A percentile compares a stretch with the other conserved stretches of the same genome.
These are phyloP conservation scores for Thunnus maccoyii DNA, from an alignment of 2,113 vertebrate genomes.

Conservation along the genomic window DNA sequence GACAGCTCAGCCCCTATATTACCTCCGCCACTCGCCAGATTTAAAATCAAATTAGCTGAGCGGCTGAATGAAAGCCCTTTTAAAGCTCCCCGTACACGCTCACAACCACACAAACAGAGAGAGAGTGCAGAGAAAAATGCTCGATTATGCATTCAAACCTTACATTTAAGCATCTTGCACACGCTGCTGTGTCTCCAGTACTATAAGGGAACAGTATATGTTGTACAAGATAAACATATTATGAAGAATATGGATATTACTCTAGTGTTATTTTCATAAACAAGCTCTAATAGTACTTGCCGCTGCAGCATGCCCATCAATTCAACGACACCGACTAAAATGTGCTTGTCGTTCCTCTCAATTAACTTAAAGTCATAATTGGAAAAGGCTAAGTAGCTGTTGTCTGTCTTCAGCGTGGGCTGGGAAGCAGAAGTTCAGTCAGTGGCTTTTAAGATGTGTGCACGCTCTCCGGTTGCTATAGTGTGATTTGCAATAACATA, in stretches of 20 bases:
- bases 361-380: conserved; percentile 77
- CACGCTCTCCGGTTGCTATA: conserved; percentile 24
- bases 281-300: conserved; percentile 56
- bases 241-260: conserved; percentile 60
- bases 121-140: neutral
- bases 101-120: conserved; percentile 16
- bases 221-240: conserved; percentile 59
- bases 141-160: conserved; percentile 55
- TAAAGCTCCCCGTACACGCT: conserved; percentile 38
- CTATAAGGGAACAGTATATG: conserved; percentile 24
- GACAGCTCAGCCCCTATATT: conserved; percentile 64
- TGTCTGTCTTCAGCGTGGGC: conserved; percentile 65
- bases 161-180: conserved; percentile 23
- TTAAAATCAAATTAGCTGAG: conserved; percentile 78
- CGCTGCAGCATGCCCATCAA: conserved; percentile 53
- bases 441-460: conserved; percentile 60
- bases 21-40: conserved; percentile 66
- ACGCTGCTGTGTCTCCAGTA: conserved; percentile 7
- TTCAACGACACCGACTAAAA: conserved; percentile 51
- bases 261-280: conserved; percentile 63
- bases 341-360: conserved; percentile 70
- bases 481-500: conserved; percentile 45
- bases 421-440: conserved; percentile 50
- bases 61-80: conserved; percentile 65
- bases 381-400: conserved; percentile 71